Conservation (phyloP, 2,888 invertebrate genomes). For the Diaprepes abbreviatus region DNA sequence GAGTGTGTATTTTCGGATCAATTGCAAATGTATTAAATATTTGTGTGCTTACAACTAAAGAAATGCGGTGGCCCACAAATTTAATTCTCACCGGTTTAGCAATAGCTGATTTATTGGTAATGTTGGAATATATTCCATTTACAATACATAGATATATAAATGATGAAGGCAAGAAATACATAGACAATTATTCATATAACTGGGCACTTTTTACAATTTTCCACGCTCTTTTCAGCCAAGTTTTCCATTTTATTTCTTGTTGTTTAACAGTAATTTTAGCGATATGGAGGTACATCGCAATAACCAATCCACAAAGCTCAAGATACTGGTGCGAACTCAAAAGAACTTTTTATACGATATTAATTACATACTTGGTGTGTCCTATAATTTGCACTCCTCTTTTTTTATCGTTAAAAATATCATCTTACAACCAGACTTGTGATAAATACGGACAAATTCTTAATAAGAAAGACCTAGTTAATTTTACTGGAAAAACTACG, state of each 20-base stretch:
- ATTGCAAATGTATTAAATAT: conserved; percentile 94
- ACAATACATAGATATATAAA: conserved; percentile 85
- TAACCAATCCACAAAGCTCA: conserved; percentile 86
- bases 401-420: conserved; percentile 83
- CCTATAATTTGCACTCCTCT: conserved; percentile 88
- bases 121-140: conserved; percentile 94
- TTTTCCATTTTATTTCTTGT: conserved; percentile 91
- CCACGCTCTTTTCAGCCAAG: conserved; percentile 91
- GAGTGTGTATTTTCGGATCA: conserved; percentile 91
- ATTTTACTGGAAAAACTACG: conserved; percentile 53
- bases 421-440: conserved; percentile 70
- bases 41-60: conserved; percentile 87
- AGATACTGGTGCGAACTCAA: conserved; percentile 86
- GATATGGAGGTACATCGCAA: conserved; percentile 91
- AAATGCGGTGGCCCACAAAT: conserved; percentile 94
- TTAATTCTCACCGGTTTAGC: conserved; percentile 91
- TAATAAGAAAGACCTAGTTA: conserved; percentile 54
- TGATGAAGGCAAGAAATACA: conserved; percentile 70
- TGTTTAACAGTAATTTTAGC: conserved; percentile 94
- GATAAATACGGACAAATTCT: conserved; percentile 69
- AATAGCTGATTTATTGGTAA: conserved; percentile 93
- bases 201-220: conserved; percentile 91
- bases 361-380: conserved; percentile 84
- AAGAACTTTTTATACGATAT: conserved; percentile 82
- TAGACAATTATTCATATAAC: conserved; percentile 75